Conservation (phyloP, 1,140 invertebrate genomes). For the Cyclina sinensis region DNA sequence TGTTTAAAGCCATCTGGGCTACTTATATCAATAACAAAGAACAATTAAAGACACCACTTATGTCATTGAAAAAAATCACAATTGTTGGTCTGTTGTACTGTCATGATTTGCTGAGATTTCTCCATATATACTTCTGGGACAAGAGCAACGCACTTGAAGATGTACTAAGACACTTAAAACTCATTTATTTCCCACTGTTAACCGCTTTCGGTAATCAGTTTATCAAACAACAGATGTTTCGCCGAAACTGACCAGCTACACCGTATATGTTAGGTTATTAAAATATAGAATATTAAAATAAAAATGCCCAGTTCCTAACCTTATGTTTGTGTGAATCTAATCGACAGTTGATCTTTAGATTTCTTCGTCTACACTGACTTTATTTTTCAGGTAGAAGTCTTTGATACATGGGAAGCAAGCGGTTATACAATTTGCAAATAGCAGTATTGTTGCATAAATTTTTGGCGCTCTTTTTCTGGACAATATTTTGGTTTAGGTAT, state of each 20-base stretch:
- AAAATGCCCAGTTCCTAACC: too few species aligned
- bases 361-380: too few species aligned
- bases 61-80: slow-evolving; percentile 60
- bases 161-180: slow-evolving; percentile 16
- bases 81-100: slow-evolving; percentile 44
- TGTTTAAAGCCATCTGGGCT: slow-evolving; percentile 53
- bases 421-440: too few species aligned
- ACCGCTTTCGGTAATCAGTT: slow-evolving; percentile 26
- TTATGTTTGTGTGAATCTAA: too few species aligned
- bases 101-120: slow-evolving; percentile 42
- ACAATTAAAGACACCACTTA: slow-evolving; percentile 60
- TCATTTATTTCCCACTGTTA: slow-evolving; percentile 34
- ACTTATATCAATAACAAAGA: slow-evolving; percentile 63
- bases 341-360: too few species aligned
- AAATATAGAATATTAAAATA: too few species aligned
- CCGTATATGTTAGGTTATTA: too few species aligned
- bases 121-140: slow-evolving; percentile 17
- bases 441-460: too few species aligned
- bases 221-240: slow-evolving; percentile 36
- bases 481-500: neutral
- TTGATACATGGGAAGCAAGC: too few species aligned
- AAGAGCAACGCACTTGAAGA: slow-evolving; percentile 29
- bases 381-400: too few species aligned
- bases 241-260: neutral
- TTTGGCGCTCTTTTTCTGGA: slow-evolving; percentile 38